Evolutionary conservation across 1,140 invertebrate genomes (phyloP).

Genomic region (Physella acuta): DNA sequence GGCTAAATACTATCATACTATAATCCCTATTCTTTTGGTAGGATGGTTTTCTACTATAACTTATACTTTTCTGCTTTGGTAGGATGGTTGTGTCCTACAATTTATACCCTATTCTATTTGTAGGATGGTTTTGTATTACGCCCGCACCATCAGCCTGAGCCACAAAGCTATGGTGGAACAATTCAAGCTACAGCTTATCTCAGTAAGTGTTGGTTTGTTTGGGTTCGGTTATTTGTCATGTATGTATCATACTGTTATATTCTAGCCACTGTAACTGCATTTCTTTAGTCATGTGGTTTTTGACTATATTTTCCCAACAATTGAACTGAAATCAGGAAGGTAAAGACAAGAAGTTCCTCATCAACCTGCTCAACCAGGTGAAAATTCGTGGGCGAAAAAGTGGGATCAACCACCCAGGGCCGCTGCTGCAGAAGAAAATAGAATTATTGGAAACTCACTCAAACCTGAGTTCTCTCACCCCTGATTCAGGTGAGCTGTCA

Average conservation of each 20-base stretch:
- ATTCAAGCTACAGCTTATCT: conserved; percentile 39
- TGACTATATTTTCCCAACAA: not conserved
- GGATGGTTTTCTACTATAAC: not conserved
- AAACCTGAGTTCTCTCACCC: too few species aligned
- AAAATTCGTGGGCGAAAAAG: conserved; percentile 24
- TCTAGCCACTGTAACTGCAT: too few species aligned
- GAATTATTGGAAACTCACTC: too few species aligned
- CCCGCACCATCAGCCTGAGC: conserved; percentile 40
- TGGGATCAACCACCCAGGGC: not conserved
- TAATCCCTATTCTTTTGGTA: not conserved
- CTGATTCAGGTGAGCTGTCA: too few species aligned
- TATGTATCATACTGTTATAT: too few species aligned
- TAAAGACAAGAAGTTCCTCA: conserved; percentile 49
- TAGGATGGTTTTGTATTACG: conserved; percentile 45
- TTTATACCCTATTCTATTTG: too few species aligned
- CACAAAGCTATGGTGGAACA: conserved; percentile 43
- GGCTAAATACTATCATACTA: too few species aligned
- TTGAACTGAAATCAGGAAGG: conserved; percentile 39
- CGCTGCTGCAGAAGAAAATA: not conserved
- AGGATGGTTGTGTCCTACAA: too few species aligned
- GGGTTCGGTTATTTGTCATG: too few species aligned
- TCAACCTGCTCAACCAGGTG: conserved; percentile 42
- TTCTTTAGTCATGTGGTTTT: too few species aligned
- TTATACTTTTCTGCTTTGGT: not conserved
- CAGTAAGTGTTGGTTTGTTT: conserved; percentile 38